Percentiles rank a stretch among this genome's conserved stretches.
Evolutionary conservation across 2,888 invertebrate genomes (phyloP).

Genomic region (Hirtodrosophila alboralis): DNA sequence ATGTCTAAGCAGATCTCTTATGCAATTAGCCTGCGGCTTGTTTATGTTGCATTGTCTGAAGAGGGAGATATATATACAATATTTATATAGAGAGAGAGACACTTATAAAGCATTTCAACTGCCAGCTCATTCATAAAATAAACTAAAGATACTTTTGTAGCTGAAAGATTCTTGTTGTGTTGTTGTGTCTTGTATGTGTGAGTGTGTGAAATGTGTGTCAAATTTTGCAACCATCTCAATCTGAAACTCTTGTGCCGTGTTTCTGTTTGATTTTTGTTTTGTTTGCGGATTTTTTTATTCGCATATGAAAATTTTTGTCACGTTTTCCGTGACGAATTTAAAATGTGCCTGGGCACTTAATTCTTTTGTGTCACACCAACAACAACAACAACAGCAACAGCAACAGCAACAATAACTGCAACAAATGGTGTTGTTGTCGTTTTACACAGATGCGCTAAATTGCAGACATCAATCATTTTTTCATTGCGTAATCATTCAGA

Average conservation of each 20-base stretch:
- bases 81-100: conserved; percentile 25
- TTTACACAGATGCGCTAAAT: conserved; percentile 76
- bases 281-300: conserved; percentile 20
- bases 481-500: conserved; percentile 67
- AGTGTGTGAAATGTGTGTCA: conserved; percentile 74
- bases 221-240: conserved; percentile 72
- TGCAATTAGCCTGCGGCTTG: conserved; percentile 69
- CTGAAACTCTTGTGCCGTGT: conserved; percentile 35
- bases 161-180: conserved; percentile 52
- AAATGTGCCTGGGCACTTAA: conserved; percentile 78
- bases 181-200: conserved; percentile 2
- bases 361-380: conserved; percentile 64
- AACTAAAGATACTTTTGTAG: conserved; percentile 26
- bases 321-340: conserved; percentile 78
- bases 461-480: conserved; percentile 77
- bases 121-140: conserved; percentile 67
- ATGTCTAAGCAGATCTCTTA: conserved; percentile 39
- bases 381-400: conserved; percentile 29
- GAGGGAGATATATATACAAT: too few relatives aligned
- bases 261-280: conserved; percentile 29
- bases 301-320: conserved; percentile 77
- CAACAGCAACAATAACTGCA: conserved; percentile 37
- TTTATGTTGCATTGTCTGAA: conserved; percentile 70
- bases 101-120: conserved; percentile 30
- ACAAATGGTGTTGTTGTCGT: conserved; percentile 43